A percentile compares a stretch with the other conserved stretches of the same genome.
These are phyloP conservation scores for Ia io DNA, from an alignment of 2,113 vertebrate genomes.

Conservation along the genomic window DNA sequence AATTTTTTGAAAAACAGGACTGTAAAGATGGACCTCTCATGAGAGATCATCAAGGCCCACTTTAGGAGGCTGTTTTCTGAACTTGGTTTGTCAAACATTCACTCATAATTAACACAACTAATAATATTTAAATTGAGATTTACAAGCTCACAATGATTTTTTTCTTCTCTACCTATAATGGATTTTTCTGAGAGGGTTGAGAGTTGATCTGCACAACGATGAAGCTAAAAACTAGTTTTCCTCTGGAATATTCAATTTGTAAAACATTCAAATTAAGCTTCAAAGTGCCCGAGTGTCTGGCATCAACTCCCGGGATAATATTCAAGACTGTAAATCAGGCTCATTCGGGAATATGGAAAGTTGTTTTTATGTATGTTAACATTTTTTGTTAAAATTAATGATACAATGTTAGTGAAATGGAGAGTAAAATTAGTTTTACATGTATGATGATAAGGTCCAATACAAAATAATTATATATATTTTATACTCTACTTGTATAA, in stretches of 20 bases:
- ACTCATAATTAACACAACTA: background rate
- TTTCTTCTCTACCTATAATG: background rate
- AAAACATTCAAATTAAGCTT: background rate
- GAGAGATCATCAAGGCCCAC: background rate
- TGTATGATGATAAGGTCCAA: background rate
- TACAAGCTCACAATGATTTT: background rate
- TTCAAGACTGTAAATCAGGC: background rate
- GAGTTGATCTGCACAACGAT: background rate
- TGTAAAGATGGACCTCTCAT: background rate
- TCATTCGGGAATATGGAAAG: background rate
- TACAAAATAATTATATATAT: background rate
- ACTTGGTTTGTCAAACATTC: background rate
- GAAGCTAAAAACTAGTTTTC: background rate
- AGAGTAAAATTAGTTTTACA: background rate
- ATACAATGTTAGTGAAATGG: background rate
- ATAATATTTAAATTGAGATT: background rate
- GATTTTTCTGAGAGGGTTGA: background rate
- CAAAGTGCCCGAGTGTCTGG: background rate
- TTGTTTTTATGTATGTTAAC: background rate
- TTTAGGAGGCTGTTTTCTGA: background rate
- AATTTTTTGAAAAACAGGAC: slow-evolving; percentile 8
- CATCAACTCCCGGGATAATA: background rate
- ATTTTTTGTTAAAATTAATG: background rate
- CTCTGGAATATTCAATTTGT: background rate
- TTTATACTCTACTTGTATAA: background rate